phyloP scores from a whole-genome alignment of 2,797 vertebrate species.

The Acanthurus tractus region DNA sequence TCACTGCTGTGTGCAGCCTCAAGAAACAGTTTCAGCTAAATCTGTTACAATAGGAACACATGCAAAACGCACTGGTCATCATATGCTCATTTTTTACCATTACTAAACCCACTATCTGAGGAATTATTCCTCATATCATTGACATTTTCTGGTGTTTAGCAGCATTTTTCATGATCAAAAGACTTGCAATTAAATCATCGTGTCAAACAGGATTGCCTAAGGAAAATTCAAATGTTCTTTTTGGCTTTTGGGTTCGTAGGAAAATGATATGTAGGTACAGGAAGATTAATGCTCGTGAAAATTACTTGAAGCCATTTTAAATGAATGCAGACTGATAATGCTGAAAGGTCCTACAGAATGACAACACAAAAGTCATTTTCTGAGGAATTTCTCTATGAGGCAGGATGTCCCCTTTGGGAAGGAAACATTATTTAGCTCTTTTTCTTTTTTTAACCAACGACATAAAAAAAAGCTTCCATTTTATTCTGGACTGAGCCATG shows the following conservation, averaged over 20 bases:
- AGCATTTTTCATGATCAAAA: slow-evolving; percentile 46
- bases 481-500: slow-evolving; percentile 44
- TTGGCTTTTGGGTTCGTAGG: slow-evolving; percentile 15
- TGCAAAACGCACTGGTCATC: slow-evolving; percentile 16
- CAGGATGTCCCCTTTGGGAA: slow-evolving; percentile 1
- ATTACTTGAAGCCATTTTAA: slow-evolving; percentile 36
- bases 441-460: slow-evolving; percentile 21
- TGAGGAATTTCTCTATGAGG: slow-evolving; percentile 21
- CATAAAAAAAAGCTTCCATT: slow-evolving; percentile 44
- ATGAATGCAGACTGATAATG: slow-evolving; percentile 31
- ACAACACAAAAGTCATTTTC: slow-evolving; percentile 34
- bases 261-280: slow-evolving; percentile 32
- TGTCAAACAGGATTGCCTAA: slow-evolving; percentile 29
- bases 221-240: slow-evolving; percentile 24
- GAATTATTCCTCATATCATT: not conserved
- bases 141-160: slow-evolving; percentile 27
- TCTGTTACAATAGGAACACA: slow-evolving; percentile 32
- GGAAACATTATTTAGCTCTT: slow-evolving; percentile 20
- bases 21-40: slow-evolving; percentile 43
- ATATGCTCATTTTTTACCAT: slow-evolving; percentile 14
- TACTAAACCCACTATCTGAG: slow-evolving; percentile 24
- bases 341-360: slow-evolving; percentile 40
- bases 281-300: slow-evolving; percentile 36
- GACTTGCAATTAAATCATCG: slow-evolving; percentile 28
- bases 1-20: slow-evolving; percentile 43